Conservation (phyloP, 2,888 invertebrate genomes). For the Hydroisotoma schaefferi region DNA sequence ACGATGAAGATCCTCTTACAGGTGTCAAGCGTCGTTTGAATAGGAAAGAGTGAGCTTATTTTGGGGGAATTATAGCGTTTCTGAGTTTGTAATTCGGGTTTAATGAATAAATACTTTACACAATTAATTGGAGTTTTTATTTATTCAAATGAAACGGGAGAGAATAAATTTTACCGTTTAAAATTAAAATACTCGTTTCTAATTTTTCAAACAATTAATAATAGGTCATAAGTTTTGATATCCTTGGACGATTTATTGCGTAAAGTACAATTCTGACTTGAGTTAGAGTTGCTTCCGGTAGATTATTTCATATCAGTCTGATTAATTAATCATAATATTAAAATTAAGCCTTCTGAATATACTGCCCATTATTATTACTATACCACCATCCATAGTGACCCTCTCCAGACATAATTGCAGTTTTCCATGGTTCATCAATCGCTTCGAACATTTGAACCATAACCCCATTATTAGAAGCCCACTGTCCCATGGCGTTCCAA, state of each 20-base stretch:
- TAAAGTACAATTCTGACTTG: not conserved
- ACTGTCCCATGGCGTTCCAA: slow-evolving; percentile 23
- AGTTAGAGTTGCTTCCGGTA: not conserved
- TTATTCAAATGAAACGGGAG: too few relatives aligned
- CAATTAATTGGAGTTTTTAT: too few relatives aligned
- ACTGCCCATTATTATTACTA: not conserved
- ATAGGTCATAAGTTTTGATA: not conserved
- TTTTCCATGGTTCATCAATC: slow-evolving; percentile 32
- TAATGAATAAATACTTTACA: too few relatives aligned
- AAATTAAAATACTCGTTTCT: not conserved
- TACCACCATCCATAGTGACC: not conserved
- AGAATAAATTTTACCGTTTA: too few relatives aligned
- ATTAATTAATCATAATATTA: not conserved
- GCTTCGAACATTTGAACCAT: slow-evolving; percentile 37
- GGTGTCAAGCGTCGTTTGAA: not conserved
- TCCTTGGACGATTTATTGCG: not conserved
- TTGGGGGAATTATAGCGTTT: too few relatives aligned
- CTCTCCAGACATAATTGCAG: not conserved
- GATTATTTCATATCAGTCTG: not conserved
- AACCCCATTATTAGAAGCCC: slow-evolving; percentile 11
- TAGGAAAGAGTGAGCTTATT: too few relatives aligned
- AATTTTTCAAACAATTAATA: too few relatives aligned
- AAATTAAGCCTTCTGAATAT: not conserved
- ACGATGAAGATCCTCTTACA: not conserved
- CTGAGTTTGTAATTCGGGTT: too few relatives aligned